A percentile compares a stretch with the other conserved stretches of the same genome.
Conservation (phyloP, 2,888 invertebrate genomes). For the Folsomia candida region DNA sequence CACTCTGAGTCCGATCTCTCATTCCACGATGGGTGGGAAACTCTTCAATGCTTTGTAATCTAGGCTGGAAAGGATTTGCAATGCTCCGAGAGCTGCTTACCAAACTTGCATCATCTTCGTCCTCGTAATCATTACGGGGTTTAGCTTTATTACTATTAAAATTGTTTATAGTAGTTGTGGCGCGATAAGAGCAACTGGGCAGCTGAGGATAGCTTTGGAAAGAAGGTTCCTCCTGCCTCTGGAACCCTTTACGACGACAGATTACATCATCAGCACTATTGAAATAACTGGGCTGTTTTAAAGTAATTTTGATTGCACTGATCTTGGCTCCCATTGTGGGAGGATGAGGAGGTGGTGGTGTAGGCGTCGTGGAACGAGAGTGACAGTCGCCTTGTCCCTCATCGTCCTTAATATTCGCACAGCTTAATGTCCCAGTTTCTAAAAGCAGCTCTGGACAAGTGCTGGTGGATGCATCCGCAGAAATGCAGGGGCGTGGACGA, state of each 20-base stretch:
- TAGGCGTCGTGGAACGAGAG: conserved; percentile 35
- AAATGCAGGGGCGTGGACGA: neutral
- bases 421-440: neutral
- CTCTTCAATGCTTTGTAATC: neutral
- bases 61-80: neutral
- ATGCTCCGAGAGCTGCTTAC: neutral
- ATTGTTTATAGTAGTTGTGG: neutral
- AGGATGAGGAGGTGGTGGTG: conserved; percentile 20
- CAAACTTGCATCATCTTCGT: neutral
- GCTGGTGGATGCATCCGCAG: conserved; percentile 4
- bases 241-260: neutral
- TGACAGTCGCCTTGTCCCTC: conserved; percentile 25
- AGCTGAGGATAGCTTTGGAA: conserved; percentile 18
- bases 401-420: conserved; percentile 10
- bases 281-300: neutral
- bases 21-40: neutral
- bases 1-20: neutral
- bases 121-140: conserved; percentile 4
- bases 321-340: neutral
- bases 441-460: neutral
- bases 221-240: neutral
- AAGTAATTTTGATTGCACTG: conserved; percentile 10
- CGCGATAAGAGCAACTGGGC: neutral
- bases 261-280: neutral
- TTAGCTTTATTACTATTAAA: neutral